These are phyloP conservation scores for Mormyrus proboscirostris DNA, from an alignment of 2,797 vertebrate genomes.

Conservation along the genomic window DNA sequence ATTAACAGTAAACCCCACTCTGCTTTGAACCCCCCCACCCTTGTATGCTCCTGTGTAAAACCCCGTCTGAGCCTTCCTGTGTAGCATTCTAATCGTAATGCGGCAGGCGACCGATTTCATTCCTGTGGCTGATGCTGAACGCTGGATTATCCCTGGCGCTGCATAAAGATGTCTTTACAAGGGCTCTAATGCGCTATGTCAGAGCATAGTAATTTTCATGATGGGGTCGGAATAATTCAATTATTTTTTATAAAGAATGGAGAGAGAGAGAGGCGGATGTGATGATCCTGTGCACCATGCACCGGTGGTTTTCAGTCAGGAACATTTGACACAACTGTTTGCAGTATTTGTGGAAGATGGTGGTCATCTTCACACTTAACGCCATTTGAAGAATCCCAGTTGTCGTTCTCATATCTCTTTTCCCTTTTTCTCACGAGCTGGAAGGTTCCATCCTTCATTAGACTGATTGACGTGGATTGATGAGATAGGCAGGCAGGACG, in stretches of 20 bases:
- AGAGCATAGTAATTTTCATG: not conserved
- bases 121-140: constrained; percentile 15
- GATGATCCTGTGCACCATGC: not conserved
- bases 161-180: constrained; percentile 13
- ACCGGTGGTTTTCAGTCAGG: not conserved
- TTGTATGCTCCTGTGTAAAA: not conserved
- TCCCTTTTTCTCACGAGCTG: not conserved
- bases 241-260: not conserved
- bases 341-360: not conserved
- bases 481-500: not conserved
- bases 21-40: constrained; percentile 7
- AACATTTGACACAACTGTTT: not conserved
- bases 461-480: not conserved
- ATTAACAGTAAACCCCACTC: constrained; percentile 5
- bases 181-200: not conserved
- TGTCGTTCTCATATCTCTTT: not conserved
- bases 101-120: constrained; percentile 26
- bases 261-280: not conserved
- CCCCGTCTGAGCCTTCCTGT: not conserved
- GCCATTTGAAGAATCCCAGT: not conserved
- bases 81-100: constrained; percentile 21
- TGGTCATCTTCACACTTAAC: not conserved
- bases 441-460: not conserved
- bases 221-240: not conserved
- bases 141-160: constrained; percentile 25